phyloP scores from a whole-genome alignment of 2,888 invertebrate species.

The Pycnomerus fuliginosus region DNA sequence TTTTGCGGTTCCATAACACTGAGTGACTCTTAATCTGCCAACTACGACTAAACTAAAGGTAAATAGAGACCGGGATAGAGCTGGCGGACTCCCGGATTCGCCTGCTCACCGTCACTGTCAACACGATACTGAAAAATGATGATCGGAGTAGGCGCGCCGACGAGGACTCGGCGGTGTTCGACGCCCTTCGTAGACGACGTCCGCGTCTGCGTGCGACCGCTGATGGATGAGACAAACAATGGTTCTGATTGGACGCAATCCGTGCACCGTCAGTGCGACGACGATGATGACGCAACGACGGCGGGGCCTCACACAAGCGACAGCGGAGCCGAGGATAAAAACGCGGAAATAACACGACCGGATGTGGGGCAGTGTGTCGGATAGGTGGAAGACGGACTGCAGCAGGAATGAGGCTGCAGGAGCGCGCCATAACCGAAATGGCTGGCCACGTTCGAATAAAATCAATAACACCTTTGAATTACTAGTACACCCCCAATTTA shows the following conservation, averaged over 20 bases:
- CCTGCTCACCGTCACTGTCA: constrained; percentile 66
- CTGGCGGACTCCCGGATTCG: constrained; percentile 62
- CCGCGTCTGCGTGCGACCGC: constrained; percentile 42
- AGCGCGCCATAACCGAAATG: constrained; percentile 5
- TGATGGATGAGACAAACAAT: constrained; percentile 43
- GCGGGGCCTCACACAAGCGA: constrained; percentile 36
- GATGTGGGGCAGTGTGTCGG: constrained; percentile 38
- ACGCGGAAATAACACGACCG: constrained; percentile 32
- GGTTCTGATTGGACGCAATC: constrained; percentile 54
- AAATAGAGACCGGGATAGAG: constrained; percentile 57
- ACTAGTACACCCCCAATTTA: constrained; percentile 7
- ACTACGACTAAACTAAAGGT: constrained; percentile 63
- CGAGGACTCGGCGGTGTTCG: constrained; percentile 48
- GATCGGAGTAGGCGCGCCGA: constrained; percentile 40
- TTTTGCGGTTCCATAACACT: constrained; percentile 70
- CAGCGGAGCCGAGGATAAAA: constrained; percentile 26
- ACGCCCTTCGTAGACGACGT: constrained; percentile 43
- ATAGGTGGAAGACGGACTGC: constrained; percentile 7
- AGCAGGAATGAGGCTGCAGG: too few species aligned
- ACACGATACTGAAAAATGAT: constrained; percentile 65
- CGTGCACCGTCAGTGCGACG: constrained; percentile 51
- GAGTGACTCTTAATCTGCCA: constrained; percentile 36
- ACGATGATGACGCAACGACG: constrained; percentile 36
- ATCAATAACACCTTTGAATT: constrained; percentile 13
- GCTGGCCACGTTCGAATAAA: constrained; percentile 7